phyloP scores from a whole-genome alignment of 30 jellyfish, hydroid and myxozoan genomes.

The Mastigias papua region DNA sequence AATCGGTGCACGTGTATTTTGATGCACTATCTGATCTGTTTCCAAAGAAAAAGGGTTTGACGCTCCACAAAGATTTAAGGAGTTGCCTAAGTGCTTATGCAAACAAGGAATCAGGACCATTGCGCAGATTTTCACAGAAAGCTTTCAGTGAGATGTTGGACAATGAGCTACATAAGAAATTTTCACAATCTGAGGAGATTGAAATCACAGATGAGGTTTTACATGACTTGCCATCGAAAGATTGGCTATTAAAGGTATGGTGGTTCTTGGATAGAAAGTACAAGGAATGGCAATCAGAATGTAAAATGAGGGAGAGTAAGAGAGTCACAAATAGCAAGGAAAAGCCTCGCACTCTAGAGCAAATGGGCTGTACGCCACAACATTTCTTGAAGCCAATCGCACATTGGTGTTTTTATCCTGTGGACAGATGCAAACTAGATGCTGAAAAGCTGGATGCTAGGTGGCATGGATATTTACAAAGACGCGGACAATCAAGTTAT shows the following conservation, averaged over 20 bases:
- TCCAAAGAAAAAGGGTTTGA: neutral
- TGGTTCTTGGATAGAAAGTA: neutral
- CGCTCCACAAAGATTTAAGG: slow-evolving; percentile 9
- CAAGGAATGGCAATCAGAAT: neutral
- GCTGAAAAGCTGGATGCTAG: too few relatives aligned
- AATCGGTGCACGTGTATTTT: slow-evolving; percentile 18
- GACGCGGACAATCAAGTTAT: too few relatives aligned
- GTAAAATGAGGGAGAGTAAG: neutral
- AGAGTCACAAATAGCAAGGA: neutral
- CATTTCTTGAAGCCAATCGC: slow-evolving; percentile 17
- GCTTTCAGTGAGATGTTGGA: neutral
- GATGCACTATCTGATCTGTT: slow-evolving; percentile 37
- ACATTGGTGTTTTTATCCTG: slow-evolving; percentile 46
- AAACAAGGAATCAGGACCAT: neutral
- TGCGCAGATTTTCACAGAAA: neutral
- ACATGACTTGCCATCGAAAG: neutral
- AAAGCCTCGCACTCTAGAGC: neutral
- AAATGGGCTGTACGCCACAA: neutral
- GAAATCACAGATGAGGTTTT: neutral
- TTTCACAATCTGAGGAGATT: neutral
- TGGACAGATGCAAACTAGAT: neutral
- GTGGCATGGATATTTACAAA: too few relatives aligned
- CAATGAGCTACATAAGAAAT: neutral
- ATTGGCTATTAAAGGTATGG: neutral
- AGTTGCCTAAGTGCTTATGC: neutral